phyloP scores from a whole-genome alignment of 2,113 vertebrate species.

The Ursus arctos region DNA sequence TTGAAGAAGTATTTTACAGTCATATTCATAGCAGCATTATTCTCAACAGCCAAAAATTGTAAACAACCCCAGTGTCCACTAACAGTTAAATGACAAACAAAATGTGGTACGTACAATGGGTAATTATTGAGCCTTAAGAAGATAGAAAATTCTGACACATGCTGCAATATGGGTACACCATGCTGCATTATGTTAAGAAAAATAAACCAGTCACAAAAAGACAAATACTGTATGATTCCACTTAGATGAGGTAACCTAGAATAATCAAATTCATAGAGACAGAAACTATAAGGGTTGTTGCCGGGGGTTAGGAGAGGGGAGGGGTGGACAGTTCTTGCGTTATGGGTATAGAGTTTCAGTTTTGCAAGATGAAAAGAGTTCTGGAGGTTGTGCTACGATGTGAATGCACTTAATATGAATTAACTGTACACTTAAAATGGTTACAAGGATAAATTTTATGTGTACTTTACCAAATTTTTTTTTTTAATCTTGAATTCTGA shows the following conservation, averaged over 20 bases:
- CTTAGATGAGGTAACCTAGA: neutral
- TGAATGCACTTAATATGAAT: neutral
- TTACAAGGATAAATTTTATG: neutral
- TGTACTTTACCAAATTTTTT: neutral
- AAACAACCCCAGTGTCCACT: neutral
- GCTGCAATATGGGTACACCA: neutral
- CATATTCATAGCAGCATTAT: neutral
- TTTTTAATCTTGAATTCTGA: neutral
- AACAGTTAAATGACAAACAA: neutral
- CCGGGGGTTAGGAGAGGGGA: neutral
- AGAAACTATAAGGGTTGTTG: neutral
- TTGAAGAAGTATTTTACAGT: neutral
- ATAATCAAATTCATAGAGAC: neutral
- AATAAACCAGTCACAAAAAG: neutral
- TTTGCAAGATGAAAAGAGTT: neutral
- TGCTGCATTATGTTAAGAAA: neutral
- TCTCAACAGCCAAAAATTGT: neutral
- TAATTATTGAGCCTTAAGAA: neutral
- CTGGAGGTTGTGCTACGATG: neutral
- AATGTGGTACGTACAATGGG: neutral
- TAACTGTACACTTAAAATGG: neutral
- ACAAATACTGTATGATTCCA: neutral
- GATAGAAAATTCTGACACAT: neutral
- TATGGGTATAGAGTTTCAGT: neutral
- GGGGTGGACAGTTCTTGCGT: neutral